A percentile compares a stretch with the other conserved stretches of the same genome.
phyloP scores from a whole-genome alignment of 1,140 invertebrate species.

The Teleopsis dalmanni region DNA sequence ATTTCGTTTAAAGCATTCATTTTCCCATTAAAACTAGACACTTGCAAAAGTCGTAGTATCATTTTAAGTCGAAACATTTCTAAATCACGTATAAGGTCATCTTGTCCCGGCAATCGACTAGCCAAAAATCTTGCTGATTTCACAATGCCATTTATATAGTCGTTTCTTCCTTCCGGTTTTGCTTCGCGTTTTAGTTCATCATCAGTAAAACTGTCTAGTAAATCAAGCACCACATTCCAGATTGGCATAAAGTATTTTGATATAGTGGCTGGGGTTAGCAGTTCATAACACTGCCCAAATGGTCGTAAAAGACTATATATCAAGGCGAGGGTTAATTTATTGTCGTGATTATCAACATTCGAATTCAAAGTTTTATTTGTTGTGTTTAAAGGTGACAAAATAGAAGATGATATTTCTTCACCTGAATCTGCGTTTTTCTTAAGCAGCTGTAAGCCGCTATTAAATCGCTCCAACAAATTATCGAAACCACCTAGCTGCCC shows the following conservation, averaged over 20 bases:
- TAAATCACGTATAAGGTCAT: constrained; percentile 77
- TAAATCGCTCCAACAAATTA: constrained; percentile 79
- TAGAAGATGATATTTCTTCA: constrained; percentile 31
- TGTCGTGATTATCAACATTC: constrained; percentile 41
- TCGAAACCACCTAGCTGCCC: constrained; percentile 84
- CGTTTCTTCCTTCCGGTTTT: constrained; percentile 90
- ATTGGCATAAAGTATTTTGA: constrained; percentile 90
- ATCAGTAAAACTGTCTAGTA: constrained; percentile 91
- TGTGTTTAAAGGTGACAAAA: constrained; percentile 24
- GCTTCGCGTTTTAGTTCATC: constrained; percentile 95
- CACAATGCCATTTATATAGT: constrained; percentile 84
- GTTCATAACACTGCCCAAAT: constrained; percentile 87
- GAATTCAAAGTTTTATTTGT: constrained; percentile 16
- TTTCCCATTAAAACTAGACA: constrained; percentile 97
- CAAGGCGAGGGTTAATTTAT: constrained; percentile 62
- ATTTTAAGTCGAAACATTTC: constrained; percentile 95
- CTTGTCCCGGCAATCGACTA: constrained; percentile 66
- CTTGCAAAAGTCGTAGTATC: constrained; percentile 90
- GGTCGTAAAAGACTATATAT: constrained; percentile 81
- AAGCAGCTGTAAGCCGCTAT: constrained; percentile 45
- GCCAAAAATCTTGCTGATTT: constrained; percentile 84
- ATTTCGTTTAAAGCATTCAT: constrained; percentile 99
- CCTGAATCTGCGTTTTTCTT: constrained; percentile 37
- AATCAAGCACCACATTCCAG: constrained; percentile 84
- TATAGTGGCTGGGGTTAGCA: constrained; percentile 82